Base-by-base conservation (phyloP, 2,797 vertebrate species). In the Galago senegalensis region DNA sequence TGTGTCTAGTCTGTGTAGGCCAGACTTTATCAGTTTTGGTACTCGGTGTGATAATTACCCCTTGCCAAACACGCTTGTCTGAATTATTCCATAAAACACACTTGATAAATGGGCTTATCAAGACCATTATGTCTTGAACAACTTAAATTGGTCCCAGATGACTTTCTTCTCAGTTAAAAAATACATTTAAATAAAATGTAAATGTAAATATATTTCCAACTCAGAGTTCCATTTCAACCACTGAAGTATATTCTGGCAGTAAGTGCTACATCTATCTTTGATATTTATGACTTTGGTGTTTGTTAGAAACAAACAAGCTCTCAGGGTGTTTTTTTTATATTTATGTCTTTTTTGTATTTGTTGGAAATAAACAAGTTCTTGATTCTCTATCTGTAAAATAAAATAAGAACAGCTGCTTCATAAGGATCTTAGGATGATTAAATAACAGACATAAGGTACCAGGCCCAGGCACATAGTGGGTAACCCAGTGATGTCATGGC, bases 151-250 rank as follows among this genome's bases (percentile, higher is more conserved):
- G 92, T 98, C 97, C 97, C 98, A 98, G 97, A 98, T 98, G 98
- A 98, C 93, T 96, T 95, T 96, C 91, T 96, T 97, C 98, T 96
- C 72, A 85, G 95, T 97, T 94, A 96, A 97, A 97, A 97, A 96
- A 97, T 97, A 98, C 97, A 98, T 98, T 98, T 97, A 98, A 98
- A 92, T 96, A 97, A 97, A 97, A 98, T 98, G 98, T 98, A 98
- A 98, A 99, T 98, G 98, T 98, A 99, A 99, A 98, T 97, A 98
- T 98, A 98, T 98, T 98, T 97, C 97, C 97, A 98, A 98, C 94
- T 88, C 97, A 85, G 96, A 98, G 98, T 97, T 98, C 97, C 96
- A 97, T 98, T 98, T 97, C 86, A 96, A 95, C 43, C 77, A 75
- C 91, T 93, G 93, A 97, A 97, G 97, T 98, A 98, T 98, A 98